These are phyloP conservation scores for Keiferia lycopersicella DNA, from an alignment of 2,888 invertebrate genomes.

Conservation along the genomic window DNA sequence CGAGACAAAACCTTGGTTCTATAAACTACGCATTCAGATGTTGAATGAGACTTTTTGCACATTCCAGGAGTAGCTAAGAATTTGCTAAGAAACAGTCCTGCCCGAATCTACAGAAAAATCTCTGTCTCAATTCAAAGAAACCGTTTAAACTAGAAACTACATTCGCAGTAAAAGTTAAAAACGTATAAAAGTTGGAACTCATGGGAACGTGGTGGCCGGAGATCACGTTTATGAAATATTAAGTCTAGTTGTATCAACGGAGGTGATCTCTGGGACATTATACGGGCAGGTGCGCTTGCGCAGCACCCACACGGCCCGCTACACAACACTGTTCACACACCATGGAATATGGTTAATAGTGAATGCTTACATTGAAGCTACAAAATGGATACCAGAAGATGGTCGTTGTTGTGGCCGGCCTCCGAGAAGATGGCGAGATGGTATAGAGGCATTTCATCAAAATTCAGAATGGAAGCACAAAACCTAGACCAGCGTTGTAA, in stretches of 20 bases:
- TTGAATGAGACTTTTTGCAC: no score
- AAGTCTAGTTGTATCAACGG: constrained; percentile 67
- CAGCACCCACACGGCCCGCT: constrained; percentile 24
- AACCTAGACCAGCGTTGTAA: no score
- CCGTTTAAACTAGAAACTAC: constrained; percentile 5
- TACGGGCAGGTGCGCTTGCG: constrained; percentile 59
- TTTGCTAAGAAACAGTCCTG: not conserved
- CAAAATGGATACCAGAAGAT: no score
- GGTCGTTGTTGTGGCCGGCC: no score
- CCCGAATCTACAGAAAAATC: no score
- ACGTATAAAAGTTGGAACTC: constrained; percentile 49
- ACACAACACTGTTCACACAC: not conserved
- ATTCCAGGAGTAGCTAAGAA: not conserved
- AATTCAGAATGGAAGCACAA: no score
- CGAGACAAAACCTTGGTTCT: no score
- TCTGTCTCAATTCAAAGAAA: no score
- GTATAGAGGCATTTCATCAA: no score
- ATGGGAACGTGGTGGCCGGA: constrained; percentile 61
- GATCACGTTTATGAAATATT: constrained; percentile 79
- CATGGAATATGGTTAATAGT: not conserved
- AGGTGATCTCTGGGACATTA: constrained; percentile 49
- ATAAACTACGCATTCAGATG: no score
- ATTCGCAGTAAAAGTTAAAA: constrained; percentile 16
- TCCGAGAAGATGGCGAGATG: no score
- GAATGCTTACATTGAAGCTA: not conserved